Conservation (phyloP, 1,140 invertebrate genomes). For the Anthonomus grandis region DNA sequence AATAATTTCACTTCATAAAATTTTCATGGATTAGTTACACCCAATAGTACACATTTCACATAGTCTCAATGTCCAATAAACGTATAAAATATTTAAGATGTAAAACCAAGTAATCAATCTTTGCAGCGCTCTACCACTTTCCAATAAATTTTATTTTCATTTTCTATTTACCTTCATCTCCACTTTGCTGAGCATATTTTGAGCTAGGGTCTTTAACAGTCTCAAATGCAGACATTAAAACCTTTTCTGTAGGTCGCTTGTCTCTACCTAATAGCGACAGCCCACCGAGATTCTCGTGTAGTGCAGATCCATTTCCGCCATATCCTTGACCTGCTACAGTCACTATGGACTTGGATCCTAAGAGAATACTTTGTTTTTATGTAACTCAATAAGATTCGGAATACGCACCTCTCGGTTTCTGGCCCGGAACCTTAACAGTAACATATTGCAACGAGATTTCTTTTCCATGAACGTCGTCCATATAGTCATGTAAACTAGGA, state of each 20-base stretch:
- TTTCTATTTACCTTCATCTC: slow-evolving; percentile 56
- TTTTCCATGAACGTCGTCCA: slow-evolving; percentile 96
- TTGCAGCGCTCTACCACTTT: too few relatives aligned
- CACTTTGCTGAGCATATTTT: slow-evolving; percentile 47
- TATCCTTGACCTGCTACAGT: slow-evolving; percentile 55
- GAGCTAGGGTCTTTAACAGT: slow-evolving; percentile 62
- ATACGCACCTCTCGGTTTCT: slow-evolving; percentile 74
- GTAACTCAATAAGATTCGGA: not conserved
- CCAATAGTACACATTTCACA: too few relatives aligned
- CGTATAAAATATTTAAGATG: too few relatives aligned
- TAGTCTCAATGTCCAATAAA: too few relatives aligned
- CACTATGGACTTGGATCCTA: slow-evolving; percentile 71
- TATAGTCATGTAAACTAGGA: slow-evolving; percentile 95
- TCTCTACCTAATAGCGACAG: slow-evolving; percentile 51
- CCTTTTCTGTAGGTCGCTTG: slow-evolving; percentile 42
- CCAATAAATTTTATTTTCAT: too few relatives aligned
- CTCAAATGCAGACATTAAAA: slow-evolving; percentile 66
- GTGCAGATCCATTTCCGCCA: slow-evolving; percentile 46
- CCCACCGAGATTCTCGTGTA: slow-evolving; percentile 63
- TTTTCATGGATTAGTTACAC: too few relatives aligned
- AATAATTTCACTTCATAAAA: too few relatives aligned
- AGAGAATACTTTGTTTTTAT: not conserved
- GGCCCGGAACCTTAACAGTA: slow-evolving; percentile 95
- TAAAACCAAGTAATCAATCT: too few relatives aligned
- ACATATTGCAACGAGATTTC: slow-evolving; percentile 95